Conservation (phyloP, 2,797 vertebrate species). For the Carduelis carduelis region DNA sequence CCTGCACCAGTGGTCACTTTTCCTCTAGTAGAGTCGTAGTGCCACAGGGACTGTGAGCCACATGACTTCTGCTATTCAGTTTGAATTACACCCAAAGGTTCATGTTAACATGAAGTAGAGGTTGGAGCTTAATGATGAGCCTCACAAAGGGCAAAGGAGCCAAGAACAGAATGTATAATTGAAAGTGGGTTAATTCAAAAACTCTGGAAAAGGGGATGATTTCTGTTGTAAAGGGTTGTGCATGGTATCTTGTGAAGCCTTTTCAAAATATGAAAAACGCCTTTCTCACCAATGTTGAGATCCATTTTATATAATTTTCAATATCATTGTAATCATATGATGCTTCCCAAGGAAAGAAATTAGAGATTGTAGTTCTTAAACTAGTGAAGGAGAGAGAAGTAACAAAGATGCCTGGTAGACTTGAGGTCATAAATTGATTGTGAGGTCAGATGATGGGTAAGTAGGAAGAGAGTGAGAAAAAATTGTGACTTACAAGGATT, state of each 20-base stretch:
- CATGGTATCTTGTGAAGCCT: not conserved
- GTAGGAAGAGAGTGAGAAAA: not conserved
- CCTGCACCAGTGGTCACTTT: not conserved
- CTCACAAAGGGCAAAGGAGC: not conserved
- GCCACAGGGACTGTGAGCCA: not conserved
- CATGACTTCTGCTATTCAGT: not conserved
- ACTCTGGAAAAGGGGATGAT: not conserved
- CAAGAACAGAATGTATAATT: not conserved
- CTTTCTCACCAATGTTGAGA: not conserved
- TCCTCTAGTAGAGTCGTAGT: not conserved
- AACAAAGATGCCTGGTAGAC: not conserved
- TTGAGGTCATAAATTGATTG: not conserved
- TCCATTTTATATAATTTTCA: constrained; percentile 10
- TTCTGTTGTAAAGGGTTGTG: not conserved
- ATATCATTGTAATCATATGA: not conserved
- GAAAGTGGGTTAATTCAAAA: not conserved
- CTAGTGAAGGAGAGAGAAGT: not conserved
- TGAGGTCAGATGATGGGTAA: constrained; percentile 29
- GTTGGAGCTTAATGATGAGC: not conserved
- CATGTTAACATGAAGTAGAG: not conserved
- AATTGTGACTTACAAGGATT: not conserved
- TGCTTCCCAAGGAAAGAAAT: not conserved
- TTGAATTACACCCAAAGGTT: not conserved
- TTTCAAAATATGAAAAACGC: not conserved
- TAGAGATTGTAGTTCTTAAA: constrained; percentile 8